These are phyloP conservation scores for Philotrypesis tridentata DNA, from an alignment of 1,140 invertebrate genomes.

Conservation along the genomic window DNA sequence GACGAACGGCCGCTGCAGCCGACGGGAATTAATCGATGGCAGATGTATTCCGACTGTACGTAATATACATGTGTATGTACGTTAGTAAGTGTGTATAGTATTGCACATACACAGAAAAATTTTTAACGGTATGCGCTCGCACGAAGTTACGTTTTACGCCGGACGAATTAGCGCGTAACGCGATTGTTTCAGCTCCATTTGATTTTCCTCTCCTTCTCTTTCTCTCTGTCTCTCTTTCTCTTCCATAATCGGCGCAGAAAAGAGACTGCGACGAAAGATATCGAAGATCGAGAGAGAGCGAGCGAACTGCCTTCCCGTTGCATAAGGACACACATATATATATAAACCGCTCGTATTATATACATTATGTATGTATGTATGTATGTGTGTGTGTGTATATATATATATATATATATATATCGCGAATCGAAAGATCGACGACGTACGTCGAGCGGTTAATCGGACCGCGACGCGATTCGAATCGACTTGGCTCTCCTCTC, in stretches of 20 bases:
- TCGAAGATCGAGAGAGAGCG: slow-evolving; percentile 14
- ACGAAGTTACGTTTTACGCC: too few species aligned
- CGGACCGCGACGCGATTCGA: slow-evolving; percentile 57
- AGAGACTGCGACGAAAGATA: background rate
- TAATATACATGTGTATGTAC: too few species aligned
- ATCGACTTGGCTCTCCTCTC: slow-evolving; percentile 44
- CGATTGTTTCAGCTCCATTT: slow-evolving; percentile 7
- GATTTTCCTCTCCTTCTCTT: slow-evolving; percentile 19
- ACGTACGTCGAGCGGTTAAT: slow-evolving; percentile 48
- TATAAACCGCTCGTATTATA: too few species aligned
- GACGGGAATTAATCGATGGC: background rate
- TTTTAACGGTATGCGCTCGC: too few species aligned
- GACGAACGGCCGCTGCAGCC: background rate
- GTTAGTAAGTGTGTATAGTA: too few species aligned
- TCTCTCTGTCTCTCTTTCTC: background rate
- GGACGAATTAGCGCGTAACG: slow-evolving; percentile 13
- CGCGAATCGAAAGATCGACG: slow-evolving; percentile 7
- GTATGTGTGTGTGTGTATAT: too few species aligned
- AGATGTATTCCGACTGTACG: background rate
- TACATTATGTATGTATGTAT: too few species aligned
- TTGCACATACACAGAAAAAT: too few species aligned
- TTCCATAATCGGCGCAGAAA: background rate
- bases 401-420: too few species aligned
- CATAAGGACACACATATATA: background rate
- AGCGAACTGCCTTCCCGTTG: too few species aligned